Percentiles rank a stretch among this genome's conserved stretches.
Evolutionary conservation across 2,888 invertebrate species (phyloP).

Genomic region (Rotaria macrura): DNA sequence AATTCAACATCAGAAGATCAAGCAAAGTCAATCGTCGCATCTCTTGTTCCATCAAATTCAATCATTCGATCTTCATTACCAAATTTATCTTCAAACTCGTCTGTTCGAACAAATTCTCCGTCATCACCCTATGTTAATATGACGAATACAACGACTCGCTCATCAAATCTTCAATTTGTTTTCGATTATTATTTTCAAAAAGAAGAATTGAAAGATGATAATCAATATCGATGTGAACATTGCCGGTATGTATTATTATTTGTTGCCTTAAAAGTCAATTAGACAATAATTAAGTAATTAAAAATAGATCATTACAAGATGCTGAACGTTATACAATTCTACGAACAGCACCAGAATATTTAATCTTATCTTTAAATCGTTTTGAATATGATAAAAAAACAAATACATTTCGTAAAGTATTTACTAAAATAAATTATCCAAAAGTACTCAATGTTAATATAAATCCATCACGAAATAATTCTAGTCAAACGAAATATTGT

Average conservation of each 20-base stretch:
- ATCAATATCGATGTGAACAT: slow-evolving; percentile 68
- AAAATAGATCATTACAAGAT: slow-evolving; percentile 56
- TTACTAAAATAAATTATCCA: slow-evolving; percentile 53
- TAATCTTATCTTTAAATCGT: slow-evolving; percentile 69
- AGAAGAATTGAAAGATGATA: slow-evolving; percentile 68
- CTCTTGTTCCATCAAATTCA: neutral
- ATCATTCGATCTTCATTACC: neutral
- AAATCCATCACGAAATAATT: neutral
- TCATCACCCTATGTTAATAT: neutral
- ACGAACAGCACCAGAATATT: slow-evolving; percentile 64
- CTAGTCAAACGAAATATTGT: slow-evolving; percentile 52
- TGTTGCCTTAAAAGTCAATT: neutral
- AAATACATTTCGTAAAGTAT: slow-evolving; percentile 67
- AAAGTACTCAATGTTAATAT: slow-evolving; percentile 44
- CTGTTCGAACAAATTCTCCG: no score
- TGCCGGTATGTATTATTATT: slow-evolving; percentile 59
- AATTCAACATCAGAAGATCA: neutral
- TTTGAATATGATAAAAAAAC: slow-evolving; percentile 65
- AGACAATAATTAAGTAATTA: neutral
- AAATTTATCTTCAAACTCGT: no score
- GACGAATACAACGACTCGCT: neutral
- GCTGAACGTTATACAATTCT: slow-evolving; percentile 64
- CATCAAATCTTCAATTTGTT: slow-evolving; percentile 60
- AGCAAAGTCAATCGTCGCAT: neutral
- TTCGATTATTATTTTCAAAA: slow-evolving; percentile 66